phyloP scores from a whole-genome alignment of 2,888 invertebrate genomes.

The Halictus ligatus region DNA sequence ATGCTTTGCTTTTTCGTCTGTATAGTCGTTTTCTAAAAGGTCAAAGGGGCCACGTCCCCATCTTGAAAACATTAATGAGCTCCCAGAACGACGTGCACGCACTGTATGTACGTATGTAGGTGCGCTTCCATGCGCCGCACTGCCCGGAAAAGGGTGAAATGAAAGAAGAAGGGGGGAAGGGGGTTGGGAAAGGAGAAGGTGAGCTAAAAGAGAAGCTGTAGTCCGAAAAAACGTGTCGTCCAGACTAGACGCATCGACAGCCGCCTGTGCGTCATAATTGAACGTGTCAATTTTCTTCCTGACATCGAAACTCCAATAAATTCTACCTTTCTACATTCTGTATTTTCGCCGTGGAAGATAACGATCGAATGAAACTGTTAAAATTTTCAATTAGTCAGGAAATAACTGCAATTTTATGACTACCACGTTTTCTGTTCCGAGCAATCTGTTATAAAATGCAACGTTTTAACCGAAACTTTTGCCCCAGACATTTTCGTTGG shows the following conservation, averaged over 20 bases:
- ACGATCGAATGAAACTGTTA: not conserved
- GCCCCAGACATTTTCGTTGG: not conserved
- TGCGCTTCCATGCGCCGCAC: slow-evolving; percentile 36
- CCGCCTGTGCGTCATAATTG: not conserved
- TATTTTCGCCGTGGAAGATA: not conserved
- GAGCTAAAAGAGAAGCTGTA: slow-evolving; percentile 32
- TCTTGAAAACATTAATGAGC: slow-evolving; percentile 73
- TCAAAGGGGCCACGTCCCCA: slow-evolving; percentile 66
- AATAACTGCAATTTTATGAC: not conserved
- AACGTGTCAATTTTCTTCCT: slow-evolving; percentile 3
- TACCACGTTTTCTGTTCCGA: not conserved
- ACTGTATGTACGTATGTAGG: slow-evolving; percentile 35
- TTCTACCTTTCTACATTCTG: slow-evolving; percentile 5
- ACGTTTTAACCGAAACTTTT: not conserved
- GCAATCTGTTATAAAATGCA: not conserved
- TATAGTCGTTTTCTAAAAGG: slow-evolving; percentile 65
- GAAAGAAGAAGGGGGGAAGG: slow-evolving; percentile 25
- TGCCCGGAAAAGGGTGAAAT: slow-evolving; percentile 36
- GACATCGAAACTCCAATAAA: not conserved
- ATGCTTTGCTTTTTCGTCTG: slow-evolving; percentile 66
- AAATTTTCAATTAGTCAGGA: not conserved
- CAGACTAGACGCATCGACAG: slow-evolving; percentile 24
- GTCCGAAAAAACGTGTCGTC: slow-evolving; percentile 20
- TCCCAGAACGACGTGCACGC: slow-evolving; percentile 60
- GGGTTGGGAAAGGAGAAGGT: slow-evolving; percentile 13